phyloP scores from a whole-genome alignment of 2,888 invertebrate genomes.

The Bombylius major region DNA sequence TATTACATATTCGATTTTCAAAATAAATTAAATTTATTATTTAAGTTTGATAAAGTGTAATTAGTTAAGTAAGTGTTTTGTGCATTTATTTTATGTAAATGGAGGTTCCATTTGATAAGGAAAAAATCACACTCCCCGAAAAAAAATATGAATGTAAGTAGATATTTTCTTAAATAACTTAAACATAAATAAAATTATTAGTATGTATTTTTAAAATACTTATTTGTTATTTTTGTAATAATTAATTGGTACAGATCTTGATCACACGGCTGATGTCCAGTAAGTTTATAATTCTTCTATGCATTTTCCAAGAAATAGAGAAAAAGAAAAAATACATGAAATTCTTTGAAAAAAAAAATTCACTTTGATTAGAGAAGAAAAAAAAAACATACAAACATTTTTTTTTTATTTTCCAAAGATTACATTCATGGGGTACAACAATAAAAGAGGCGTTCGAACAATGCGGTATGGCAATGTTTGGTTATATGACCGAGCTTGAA shows the following conservation, averaged over 20 bases:
- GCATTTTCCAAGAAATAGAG: not conserved
- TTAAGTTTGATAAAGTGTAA: no score
- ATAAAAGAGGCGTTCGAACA: constrained; percentile 88
- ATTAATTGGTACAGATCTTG: constrained; percentile 54
- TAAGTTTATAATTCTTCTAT: constrained; percentile 42
- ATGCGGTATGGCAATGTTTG: constrained; percentile 92
- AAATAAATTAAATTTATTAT: no score
- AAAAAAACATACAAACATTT: not conserved
- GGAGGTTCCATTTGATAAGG: constrained; percentile 43
- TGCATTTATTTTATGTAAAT: constrained; percentile 14
- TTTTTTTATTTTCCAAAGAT: constrained; percentile 39
- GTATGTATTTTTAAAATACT: not conserved
- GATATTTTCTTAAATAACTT: not conserved
- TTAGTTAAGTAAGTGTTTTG: no score
- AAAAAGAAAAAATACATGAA: no score
- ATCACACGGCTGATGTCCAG: constrained; percentile 99
- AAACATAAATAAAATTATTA: not conserved
- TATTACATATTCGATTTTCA: no score
- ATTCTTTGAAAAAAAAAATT: no score
- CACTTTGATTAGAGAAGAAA: not conserved
- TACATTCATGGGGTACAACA: constrained; percentile 85
- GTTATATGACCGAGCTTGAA: constrained; percentile 88
- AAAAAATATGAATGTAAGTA: constrained; percentile 72
- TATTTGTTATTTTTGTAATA: constrained; percentile 1
- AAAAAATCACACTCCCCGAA: constrained; percentile 50